These are phyloP conservation scores for Pseudochaenichthys georgianus DNA, from an alignment of 2,797 vertebrate genomes.

Conservation along the genomic window DNA sequence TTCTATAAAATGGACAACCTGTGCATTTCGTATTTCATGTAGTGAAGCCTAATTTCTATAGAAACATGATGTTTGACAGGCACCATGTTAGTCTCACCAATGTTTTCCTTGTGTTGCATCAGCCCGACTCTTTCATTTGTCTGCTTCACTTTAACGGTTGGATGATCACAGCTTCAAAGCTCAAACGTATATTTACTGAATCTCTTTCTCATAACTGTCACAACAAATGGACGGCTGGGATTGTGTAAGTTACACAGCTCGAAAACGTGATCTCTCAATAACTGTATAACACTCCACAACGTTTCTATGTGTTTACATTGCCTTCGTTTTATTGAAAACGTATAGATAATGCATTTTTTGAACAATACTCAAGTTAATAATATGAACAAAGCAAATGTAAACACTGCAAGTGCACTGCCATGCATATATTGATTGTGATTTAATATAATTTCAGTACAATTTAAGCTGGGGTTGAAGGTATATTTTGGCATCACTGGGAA, in stretches of 20 bases:
- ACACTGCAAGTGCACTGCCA: not conserved
- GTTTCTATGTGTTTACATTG: not conserved
- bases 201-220: slow-evolving; percentile 51
- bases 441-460: not conserved
- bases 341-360: slow-evolving; percentile 1
- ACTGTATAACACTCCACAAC: not conserved
- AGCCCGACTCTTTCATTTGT: slow-evolving; percentile 72
- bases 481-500: too few species aligned
- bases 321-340: not conserved
- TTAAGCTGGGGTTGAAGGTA: not conserved
- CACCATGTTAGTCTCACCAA: slow-evolving; percentile 35
- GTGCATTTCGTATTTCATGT: slow-evolving; percentile 18
- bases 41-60: slow-evolving; percentile 54
- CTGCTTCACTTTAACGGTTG: slow-evolving; percentile 62
- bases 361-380: not conserved
- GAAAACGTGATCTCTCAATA: slow-evolving; percentile 34
- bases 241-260: slow-evolving; percentile 36
- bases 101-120: slow-evolving; percentile 80
- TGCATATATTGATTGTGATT: too few species aligned
- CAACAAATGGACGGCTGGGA: slow-evolving; percentile 47
- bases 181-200: slow-evolving; percentile 65
- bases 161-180: slow-evolving; percentile 72
- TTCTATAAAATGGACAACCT: slow-evolving; percentile 24
- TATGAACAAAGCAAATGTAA: slow-evolving; percentile 18
- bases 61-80: slow-evolving; percentile 59